Conservation (phyloP, 2,113 vertebrate species). For the Haemorhous mexicanus region DNA sequence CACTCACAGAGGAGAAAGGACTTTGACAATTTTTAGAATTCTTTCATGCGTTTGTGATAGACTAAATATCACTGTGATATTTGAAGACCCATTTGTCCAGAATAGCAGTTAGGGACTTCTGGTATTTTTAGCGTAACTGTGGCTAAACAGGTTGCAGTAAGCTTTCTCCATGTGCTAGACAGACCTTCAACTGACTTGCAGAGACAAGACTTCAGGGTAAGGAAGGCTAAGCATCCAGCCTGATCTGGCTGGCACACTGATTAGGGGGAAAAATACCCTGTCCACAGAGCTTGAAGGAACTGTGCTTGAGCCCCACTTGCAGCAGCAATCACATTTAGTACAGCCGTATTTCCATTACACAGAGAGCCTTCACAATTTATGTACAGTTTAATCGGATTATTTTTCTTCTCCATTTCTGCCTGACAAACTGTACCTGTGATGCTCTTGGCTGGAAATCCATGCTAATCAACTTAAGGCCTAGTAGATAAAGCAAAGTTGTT, state of each 20-base stretch:
- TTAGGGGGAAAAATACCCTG: neutral
- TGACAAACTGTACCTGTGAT: slow-evolving; percentile 25
- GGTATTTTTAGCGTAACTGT: neutral
- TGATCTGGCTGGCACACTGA: neutral
- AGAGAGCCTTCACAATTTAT: slow-evolving; percentile 10
- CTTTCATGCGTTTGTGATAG: neutral
- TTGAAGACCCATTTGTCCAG: neutral
- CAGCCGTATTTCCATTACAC: neutral
- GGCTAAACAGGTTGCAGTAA: neutral
- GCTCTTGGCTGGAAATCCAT: slow-evolving; percentile 61
- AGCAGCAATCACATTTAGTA: slow-evolving; percentile 4
- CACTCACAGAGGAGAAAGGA: neutral
- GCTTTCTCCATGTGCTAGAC: neutral
- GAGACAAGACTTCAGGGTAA: neutral
- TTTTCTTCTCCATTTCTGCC: slow-evolving; percentile 21
- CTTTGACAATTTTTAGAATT: neutral
- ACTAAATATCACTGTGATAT: neutral
- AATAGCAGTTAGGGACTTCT: neutral
- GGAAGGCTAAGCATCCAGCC: neutral
- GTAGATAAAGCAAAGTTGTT: neutral
- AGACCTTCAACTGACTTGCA: neutral
- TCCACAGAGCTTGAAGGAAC: neutral
- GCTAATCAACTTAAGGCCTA: slow-evolving; percentile 44
- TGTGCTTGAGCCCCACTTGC: neutral
- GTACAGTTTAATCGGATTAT: slow-evolving; percentile 40